These are phyloP conservation scores for Pseudomyrmex flavicornis DNA, from an alignment of 1,140 invertebrate species.

Conservation along the genomic window DNA sequence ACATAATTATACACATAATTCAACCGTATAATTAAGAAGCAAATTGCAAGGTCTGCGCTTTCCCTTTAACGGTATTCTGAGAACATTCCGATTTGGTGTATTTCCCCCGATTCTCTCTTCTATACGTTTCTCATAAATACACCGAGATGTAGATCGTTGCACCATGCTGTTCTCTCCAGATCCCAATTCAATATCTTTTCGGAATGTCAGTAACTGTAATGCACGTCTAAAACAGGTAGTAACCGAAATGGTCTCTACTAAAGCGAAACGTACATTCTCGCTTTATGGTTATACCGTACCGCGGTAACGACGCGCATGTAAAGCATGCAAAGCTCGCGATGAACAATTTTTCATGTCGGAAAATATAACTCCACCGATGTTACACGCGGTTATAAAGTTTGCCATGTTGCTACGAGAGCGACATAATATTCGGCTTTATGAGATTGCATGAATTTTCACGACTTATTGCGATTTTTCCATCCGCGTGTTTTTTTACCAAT, in stretches of 20 bases:
- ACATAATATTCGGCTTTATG: slow-evolving; percentile 29
- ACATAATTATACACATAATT: background rate
- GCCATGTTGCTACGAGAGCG: slow-evolving; percentile 3
- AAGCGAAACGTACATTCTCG: slow-evolving; percentile 26
- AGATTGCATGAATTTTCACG: slow-evolving; percentile 16
- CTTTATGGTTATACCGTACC: slow-evolving; percentile 45
- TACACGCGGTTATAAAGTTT: slow-evolving; percentile 20
- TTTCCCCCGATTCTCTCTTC: background rate
- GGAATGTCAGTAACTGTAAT: slow-evolving; percentile 59
- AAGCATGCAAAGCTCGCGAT: slow-evolving; percentile 36
- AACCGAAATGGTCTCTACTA: slow-evolving; percentile 48
- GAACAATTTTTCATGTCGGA: slow-evolving; percentile 52
- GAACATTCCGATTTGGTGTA: background rate
- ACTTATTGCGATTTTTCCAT: background rate
- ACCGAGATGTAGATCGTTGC: slow-evolving; percentile 23
- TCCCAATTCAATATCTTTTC: slow-evolving; percentile 62
- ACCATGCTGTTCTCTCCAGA: slow-evolving; percentile 41
- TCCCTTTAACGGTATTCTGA: background rate
- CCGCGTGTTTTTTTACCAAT: slow-evolving; percentile 10
- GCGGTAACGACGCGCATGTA: slow-evolving; percentile 16
- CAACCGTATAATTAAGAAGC: slow-evolving; percentile 5
- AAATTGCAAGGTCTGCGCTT: background rate
- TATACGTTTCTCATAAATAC: slow-evolving; percentile 30
- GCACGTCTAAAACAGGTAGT: slow-evolving; percentile 57
- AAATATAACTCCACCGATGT: slow-evolving; percentile 17